Evolutionary conservation across 2,113 vertebrate genomes (phyloP), one percentile per base, ranked within the genome.

Genomic region (Nanorana parkeri): DNA sequence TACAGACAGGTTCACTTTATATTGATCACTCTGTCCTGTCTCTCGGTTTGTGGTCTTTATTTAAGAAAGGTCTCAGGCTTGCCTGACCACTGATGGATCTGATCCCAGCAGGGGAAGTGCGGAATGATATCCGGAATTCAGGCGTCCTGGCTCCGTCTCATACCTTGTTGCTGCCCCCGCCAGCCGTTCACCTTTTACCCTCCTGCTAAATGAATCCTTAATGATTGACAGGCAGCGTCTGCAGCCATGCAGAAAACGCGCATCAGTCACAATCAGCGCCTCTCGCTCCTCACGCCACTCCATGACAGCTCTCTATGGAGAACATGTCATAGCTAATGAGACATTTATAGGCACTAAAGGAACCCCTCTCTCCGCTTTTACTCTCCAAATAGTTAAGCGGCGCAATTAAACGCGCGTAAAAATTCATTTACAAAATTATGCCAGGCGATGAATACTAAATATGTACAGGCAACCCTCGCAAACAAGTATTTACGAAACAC

Each of bases 221-320:
- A 51, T 75, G 72, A 75, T 75, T 75, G 72, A 75, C 72, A 75
- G 72, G 55, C 56, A 2, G 28, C 29, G 29, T 75, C 72, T 41
- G 26, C 17, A 75, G 60, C 72, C 72, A 75, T 75, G 56, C 72
- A 75, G 72, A 75, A 75, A 75, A 75, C 60, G 55, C 55, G 16
- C 72, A 75, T 75, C 72, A 60, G 72, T 75, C 72, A 75, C 72
- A 75, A 75, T 75, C 72, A 75, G 72, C 72, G 72, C 17, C 55
- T 61, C 72, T 60, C 72, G 23, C 72, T 58, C 4, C 29, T 10
- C 20, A 41, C 72, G 58, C 71, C 11, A 21, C 29, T 41, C 72
- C 55, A 55, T 61, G 72, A 75, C 56, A 61, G 29, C 56, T 60
- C 56, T 75, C 72, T 61, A 75, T 36, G 72, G 72, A 61, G 29